phyloP scores from a whole-genome alignment of 2,888 invertebrate genomes.

The Eudasyphora cyanicolor region DNA sequence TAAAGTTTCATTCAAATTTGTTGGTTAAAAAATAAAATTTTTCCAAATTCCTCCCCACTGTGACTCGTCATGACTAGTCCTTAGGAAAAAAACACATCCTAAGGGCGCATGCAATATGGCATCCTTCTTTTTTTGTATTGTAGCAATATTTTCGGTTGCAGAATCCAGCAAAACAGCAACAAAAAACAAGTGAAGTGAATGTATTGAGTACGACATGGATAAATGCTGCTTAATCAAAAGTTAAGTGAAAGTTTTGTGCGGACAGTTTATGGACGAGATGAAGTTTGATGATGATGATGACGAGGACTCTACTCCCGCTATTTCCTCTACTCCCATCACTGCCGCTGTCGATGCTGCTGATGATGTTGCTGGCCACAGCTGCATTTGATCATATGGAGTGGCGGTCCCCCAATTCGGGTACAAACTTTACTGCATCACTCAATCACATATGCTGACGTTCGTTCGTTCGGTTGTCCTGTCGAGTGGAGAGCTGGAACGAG shows the following conservation, averaged over 20 bases:
- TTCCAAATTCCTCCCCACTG: too few species aligned
- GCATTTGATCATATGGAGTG: slow-evolving; percentile 59
- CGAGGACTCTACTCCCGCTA: not conserved
- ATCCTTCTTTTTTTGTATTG: not conserved
- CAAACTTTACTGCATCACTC: slow-evolving; percentile 53
- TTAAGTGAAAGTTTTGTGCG: slow-evolving; percentile 72
- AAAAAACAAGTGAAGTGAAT: slow-evolving; percentile 48
- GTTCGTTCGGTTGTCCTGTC: slow-evolving; percentile 22
- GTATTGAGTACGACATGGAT: slow-evolving; percentile 68
- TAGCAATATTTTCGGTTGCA: slow-evolving; percentile 7
- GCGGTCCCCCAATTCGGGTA: not conserved
- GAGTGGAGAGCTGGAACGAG: not conserved
- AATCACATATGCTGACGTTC: slow-evolving; percentile 58
- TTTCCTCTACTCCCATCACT: too few species aligned
- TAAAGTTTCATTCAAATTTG: too few species aligned
- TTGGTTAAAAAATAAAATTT: too few species aligned
- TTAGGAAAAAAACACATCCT: too few species aligned
- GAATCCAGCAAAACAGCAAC: slow-evolving; percentile 16
- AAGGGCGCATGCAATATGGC: slow-evolving; percentile 5
- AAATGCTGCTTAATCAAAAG: slow-evolving; percentile 79
- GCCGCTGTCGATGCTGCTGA: not conserved
- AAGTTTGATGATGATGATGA: slow-evolving; percentile 45
- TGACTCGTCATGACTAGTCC: too few species aligned
- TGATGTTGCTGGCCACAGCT: slow-evolving; percentile 54
- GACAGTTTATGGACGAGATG: slow-evolving; percentile 65